A percentile compares a stretch with the other conserved stretches of the same genome.
These are phyloP conservation scores for Phymorhynchus buccinoides DNA, from an alignment of 1,140 invertebrate species.

Conservation along the genomic window DNA sequence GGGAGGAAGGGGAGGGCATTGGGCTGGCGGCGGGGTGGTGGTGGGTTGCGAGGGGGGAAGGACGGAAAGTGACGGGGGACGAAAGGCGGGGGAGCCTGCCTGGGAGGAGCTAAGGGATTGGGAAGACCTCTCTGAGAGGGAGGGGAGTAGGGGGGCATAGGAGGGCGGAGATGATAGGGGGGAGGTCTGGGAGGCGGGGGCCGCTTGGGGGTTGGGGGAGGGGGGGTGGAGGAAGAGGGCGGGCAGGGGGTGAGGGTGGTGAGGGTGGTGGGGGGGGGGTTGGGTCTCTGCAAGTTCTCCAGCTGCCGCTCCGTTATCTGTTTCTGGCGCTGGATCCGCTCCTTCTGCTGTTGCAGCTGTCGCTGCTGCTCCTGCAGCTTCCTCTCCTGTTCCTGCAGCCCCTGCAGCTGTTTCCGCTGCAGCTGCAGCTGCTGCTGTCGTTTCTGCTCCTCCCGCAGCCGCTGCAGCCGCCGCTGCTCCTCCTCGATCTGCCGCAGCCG, in stretches of 20 bases:
- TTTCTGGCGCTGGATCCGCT: not conserved
- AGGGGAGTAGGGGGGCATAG: too few species aligned
- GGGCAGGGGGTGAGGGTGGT: not conserved
- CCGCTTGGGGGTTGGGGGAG: not conserved
- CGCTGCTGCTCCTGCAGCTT: slow-evolving; percentile 6
- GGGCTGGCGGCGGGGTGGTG: not conserved
- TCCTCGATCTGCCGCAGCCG: not conserved
- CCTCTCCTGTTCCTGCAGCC: slow-evolving; percentile 21
- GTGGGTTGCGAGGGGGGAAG: not conserved
- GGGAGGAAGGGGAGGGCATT: not conserved
- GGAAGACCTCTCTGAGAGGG: not conserved
- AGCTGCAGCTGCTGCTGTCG: slow-evolving; percentile 11
- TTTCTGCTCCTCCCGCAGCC: slow-evolving; percentile 14
- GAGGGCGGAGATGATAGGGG: not conserved
- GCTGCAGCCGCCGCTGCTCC: slow-evolving; percentile 9
- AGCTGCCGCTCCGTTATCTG: not conserved
- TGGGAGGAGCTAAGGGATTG: not conserved
- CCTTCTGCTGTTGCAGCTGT: not conserved
- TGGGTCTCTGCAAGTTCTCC: not conserved
- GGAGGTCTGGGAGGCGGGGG: not conserved
- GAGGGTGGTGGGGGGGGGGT: too few species aligned
- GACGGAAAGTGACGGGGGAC: not conserved
- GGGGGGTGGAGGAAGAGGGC: not conserved
- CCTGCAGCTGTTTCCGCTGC: slow-evolving; percentile 2
- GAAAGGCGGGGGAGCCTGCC: not conserved